Conservation (phyloP, 2,888 invertebrate species). For the Scaptomyza polygonia region DNA sequence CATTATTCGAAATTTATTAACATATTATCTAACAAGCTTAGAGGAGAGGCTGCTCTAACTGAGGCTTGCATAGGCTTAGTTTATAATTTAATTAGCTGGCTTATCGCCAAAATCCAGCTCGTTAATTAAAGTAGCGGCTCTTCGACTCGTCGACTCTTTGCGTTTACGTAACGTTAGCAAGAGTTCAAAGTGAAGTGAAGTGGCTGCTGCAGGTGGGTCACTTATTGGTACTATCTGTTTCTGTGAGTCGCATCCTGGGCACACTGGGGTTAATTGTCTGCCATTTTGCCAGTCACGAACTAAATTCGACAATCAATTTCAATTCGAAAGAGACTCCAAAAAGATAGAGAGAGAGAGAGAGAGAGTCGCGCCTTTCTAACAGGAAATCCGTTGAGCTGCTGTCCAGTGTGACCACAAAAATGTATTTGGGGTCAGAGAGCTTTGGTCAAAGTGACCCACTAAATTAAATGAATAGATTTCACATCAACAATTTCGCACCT, state of each 20-base stretch:
- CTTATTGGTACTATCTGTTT: too few relatives aligned
- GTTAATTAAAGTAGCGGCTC: constrained; percentile 54
- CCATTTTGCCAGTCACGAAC: constrained; percentile 64
- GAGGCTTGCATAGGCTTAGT: constrained; percentile 29
- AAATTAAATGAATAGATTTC: constrained; percentile 70
- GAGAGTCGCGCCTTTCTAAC: constrained; percentile 68
- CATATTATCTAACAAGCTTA: constrained; percentile 60
- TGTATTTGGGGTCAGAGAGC: constrained; percentile 59
- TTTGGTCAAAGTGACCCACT: constrained; percentile 57
- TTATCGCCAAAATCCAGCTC: constrained; percentile 58
- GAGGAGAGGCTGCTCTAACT: constrained; percentile 18
- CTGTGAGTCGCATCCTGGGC: constrained; percentile 38
- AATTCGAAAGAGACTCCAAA: constrained; percentile 38
- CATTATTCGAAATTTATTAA: constrained; percentile 56
- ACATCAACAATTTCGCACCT: constrained; percentile 67
- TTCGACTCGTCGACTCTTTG: not conserved
- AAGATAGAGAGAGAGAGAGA: not conserved
- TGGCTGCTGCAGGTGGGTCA: constrained; percentile 57
- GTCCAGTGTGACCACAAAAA: constrained; percentile 34
- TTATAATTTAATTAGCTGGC: constrained; percentile 71
- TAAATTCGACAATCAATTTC: constrained; percentile 66
- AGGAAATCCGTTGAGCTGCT: constrained; percentile 68
- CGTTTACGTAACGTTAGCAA: constrained; percentile 60
- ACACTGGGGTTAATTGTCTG: constrained; percentile 70
- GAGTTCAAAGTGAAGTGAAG: constrained; percentile 57